Base-by-base conservation (phyloP, 64 coral and sea anemone species). In the Montipora foliosa region DNA sequence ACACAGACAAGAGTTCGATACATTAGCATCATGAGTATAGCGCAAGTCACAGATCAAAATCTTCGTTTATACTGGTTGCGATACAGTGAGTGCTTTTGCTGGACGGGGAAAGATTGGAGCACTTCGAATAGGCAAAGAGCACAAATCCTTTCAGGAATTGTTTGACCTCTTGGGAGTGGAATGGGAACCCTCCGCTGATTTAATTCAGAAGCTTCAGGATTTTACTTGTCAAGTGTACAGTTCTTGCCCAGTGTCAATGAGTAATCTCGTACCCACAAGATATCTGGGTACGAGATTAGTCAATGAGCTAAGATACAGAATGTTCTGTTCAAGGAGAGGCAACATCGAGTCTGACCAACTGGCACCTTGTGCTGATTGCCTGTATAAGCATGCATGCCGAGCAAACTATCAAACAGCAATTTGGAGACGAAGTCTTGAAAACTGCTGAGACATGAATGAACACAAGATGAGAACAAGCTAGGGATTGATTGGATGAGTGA, bases 311-410 rank as follows among this genome's bases (percentile, higher is more conserved):
- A 47, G 71, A 47, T 92, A 83, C 64, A 80, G 82, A 20, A 61
- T 95, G 22, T 95, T 95, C 70, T 74, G 93, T 74, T 71, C 88
- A 22, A 95, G 81, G 87, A 81, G 73, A 81, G 94, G 94, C 17
- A 71, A 92, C 72, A 78, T 80, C 55, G 84, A 92, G 4, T 92
- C 90, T 44, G 47, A 46, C 55, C 84, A 90, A 52, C 72, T 95
- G 5, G 81, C 88, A 45, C 88, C 93, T 46, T 90, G 88, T 25
- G 19, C n/a, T 48, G 80, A 94, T 47, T 83, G 79, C 82, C 51
- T 87, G 53, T 44, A 70, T 4, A 76, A 70, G 47, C 93, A 95
- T 91, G 78, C 77, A 6, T 48, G 20, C 12, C 70, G 93, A 79
- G 91, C 83, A 15, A 89, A 94, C 76, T 89, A 89, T 57, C 53